Evolutionary conservation across 2,797 vertebrate species (phyloP).

Genomic region (Potorous gilbertii): DNA sequence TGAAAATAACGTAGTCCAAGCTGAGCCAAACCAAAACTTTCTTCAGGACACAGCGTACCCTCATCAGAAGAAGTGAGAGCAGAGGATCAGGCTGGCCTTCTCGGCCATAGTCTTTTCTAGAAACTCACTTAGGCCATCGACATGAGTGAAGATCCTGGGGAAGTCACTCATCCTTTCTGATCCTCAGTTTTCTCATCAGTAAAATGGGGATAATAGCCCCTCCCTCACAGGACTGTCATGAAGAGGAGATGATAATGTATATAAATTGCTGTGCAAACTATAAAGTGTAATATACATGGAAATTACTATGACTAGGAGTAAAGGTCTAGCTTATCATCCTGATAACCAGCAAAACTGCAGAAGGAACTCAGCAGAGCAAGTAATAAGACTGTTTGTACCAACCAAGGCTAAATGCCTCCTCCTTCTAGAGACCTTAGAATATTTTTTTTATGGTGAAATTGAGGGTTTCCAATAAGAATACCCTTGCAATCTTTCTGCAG

Average conservation of each 20-base stretch:
- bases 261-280: background rate
- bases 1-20: conserved; percentile 20
- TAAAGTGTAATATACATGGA: background rate
- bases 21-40: background rate
- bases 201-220: background rate
- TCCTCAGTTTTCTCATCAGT: background rate
- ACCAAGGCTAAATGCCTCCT: background rate
- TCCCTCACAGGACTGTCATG: background rate
- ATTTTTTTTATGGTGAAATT: conserved; percentile 9
- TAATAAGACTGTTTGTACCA: background rate
- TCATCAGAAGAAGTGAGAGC: conserved; percentile 14
- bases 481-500: background rate
- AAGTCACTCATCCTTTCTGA: background rate
- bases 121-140: conserved; percentile 62
- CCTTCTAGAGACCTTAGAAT: background rate
- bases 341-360: background rate
- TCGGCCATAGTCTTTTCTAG: conserved; percentile 52
- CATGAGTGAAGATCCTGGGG: background rate
- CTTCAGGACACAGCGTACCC: conserved; percentile 23
- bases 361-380: conserved; percentile 13
- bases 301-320: background rate
- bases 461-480: background rate
- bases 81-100: conserved; percentile 4
- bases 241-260: background rate
- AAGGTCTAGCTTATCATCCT: background rate